Conservation (phyloP, 2,888 invertebrate species). For the Schizaphis graminum region DNA sequence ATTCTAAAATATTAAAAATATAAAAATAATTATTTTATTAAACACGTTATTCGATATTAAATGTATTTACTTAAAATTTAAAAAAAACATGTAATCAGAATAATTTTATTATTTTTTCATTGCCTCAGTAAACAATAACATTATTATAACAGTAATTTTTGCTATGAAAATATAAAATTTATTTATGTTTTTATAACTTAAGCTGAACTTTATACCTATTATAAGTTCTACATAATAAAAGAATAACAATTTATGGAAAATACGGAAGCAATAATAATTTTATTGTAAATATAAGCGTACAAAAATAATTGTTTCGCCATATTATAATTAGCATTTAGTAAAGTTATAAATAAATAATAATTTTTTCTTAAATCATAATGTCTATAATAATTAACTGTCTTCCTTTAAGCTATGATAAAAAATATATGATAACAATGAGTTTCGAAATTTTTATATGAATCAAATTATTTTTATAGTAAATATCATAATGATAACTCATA, state of each 20-base stretch:
- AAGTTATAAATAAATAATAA: neutral
- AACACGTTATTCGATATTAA: neutral
- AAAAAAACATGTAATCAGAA: neutral
- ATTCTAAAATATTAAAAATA: neutral
- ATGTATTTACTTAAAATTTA: neutral
- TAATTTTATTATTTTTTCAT: neutral
- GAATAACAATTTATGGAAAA: neutral
- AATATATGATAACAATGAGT: neutral
- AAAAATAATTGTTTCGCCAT: neutral
- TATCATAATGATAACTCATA: neutral
- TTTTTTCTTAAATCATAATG: neutral
- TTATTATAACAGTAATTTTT: neutral
- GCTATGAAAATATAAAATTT: neutral
- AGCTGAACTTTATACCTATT: neutral
- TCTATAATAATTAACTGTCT: neutral
- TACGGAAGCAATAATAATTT: neutral
- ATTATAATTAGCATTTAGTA: neutral
- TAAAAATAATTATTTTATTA: neutral
- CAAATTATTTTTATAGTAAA: neutral
- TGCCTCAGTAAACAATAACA: neutral
- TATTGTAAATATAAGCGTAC: neutral
- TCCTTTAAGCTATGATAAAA: neutral
- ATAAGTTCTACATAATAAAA: neutral
- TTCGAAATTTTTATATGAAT: neutral
- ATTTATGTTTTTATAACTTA: neutral